Percentiles rank a stretch among this genome's conserved stretches.
Evolutionary conservation across 2,888 invertebrate species (phyloP).

Genomic region (Tinea trinotella): DNA sequence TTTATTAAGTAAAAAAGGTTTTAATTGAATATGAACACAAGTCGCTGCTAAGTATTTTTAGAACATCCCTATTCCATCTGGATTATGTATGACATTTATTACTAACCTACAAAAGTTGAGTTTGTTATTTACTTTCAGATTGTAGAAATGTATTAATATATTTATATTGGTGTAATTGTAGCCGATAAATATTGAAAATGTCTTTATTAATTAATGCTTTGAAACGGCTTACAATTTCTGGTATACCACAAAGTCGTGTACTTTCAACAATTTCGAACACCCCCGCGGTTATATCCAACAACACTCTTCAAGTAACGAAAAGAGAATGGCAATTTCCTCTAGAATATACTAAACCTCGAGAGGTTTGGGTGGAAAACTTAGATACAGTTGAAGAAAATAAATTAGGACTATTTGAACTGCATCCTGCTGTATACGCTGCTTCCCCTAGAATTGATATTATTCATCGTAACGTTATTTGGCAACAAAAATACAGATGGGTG

Average conservation of each 20-base stretch:
- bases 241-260: conserved; percentile 37
- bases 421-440: conserved; percentile 89
- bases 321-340: conserved; percentile 66
- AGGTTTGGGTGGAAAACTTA: conserved; percentile 91
- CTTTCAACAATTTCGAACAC: conserved; percentile 32
- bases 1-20: background rate
- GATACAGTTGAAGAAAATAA: conserved; percentile 83
- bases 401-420: conserved; percentile 88
- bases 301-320: conserved; percentile 39
- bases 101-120: background rate
- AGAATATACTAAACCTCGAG: conserved; percentile 75
- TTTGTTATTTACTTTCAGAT: background rate
- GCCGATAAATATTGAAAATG: conserved; percentile 30
- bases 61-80: background rate
- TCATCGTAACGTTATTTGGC: conserved; percentile 90
- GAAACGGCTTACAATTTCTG: conserved; percentile 44
- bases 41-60: no score
- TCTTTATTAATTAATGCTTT: conserved; percentile 49
- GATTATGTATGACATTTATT: background rate
- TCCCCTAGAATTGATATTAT: conserved; percentile 90
- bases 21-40: background rate
- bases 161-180: background rate
- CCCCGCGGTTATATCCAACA: conserved; percentile 27
- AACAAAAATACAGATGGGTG: conserved; percentile 84
- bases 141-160: conserved; percentile 6